phyloP scores from a whole-genome alignment of 2,888 invertebrate genomes.

The Drosophila seclusa region DNA sequence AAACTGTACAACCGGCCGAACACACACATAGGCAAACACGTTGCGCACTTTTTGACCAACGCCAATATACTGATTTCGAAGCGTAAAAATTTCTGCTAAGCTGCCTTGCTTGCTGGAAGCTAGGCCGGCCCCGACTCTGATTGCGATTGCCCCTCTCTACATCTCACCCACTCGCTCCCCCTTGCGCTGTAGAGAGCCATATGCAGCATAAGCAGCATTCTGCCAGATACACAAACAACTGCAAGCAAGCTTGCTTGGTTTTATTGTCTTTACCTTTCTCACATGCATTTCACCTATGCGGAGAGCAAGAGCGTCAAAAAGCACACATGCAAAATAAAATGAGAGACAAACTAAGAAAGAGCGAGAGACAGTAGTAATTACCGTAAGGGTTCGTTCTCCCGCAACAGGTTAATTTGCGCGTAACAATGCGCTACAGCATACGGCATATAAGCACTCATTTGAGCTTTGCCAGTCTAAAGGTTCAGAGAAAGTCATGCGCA shows the following conservation, averaged over 20 bases:
- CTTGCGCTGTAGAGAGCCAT: conserved; percentile 28
- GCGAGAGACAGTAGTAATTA: conserved; percentile 8
- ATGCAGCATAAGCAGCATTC: conserved; percentile 70
- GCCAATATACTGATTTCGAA: conserved; percentile 66
- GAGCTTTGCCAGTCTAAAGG: conserved; percentile 21
- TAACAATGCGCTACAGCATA: conserved; percentile 37
- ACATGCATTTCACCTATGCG: conserved; percentile 32
- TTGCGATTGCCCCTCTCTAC: conserved; percentile 27
- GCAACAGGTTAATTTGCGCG: conserved; percentile 70
- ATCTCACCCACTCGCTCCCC: neutral
- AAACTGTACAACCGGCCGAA: conserved; percentile 22
- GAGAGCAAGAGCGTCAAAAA: conserved; percentile 28
- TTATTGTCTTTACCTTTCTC: conserved; percentile 32
- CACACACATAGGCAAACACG: conserved; percentile 44
- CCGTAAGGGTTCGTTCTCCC: conserved; percentile 37
- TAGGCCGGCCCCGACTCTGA: conserved; percentile 40
- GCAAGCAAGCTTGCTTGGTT: conserved; percentile 50
- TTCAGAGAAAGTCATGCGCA: conserved; percentile 59
- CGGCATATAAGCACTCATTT: conserved; percentile 25
- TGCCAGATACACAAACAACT: conserved; percentile 59
- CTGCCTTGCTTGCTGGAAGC: conserved; percentile 58
- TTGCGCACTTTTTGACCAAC: conserved; percentile 69
- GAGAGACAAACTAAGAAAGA: conserved; percentile 13
- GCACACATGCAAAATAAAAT: conserved; percentile 10
- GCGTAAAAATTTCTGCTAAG: conserved; percentile 48